phyloP scores from a whole-genome alignment of 92 coral and sea anemone species.

The Porites rus region DNA sequence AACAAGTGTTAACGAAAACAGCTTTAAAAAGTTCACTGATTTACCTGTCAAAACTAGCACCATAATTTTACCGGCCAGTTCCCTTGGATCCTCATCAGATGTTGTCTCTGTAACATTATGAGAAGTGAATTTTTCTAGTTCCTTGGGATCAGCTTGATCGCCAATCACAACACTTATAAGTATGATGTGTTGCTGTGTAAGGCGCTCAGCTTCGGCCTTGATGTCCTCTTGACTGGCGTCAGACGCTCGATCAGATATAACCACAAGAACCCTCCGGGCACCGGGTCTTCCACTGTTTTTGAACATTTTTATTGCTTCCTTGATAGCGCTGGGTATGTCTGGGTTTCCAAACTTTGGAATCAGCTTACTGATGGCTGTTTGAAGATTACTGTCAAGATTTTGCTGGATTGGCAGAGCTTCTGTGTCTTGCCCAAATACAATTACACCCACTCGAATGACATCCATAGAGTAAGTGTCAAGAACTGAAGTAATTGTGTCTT shows the following conservation, averaged over 20 bases:
- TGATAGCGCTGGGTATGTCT: constrained; percentile 66
- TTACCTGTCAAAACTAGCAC: constrained; percentile 61
- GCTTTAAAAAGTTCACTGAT: too few relatives aligned
- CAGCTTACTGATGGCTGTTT: constrained; percentile 36
- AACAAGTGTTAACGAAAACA: too few relatives aligned
- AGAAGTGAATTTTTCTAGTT: constrained; percentile 58
- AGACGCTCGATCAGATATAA: constrained; percentile 82
- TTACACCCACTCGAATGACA: constrained; percentile 73
- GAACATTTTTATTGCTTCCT: constrained; percentile 67
- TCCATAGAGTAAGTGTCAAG: constrained; percentile 82
- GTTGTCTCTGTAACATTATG: constrained; percentile 63
- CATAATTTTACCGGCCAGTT: constrained; percentile 67
- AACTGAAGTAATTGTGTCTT: constrained; percentile 60
- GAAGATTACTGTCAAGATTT: constrained; percentile 55
- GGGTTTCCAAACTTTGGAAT: constrained; percentile 62
- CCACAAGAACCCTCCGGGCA: constrained; percentile 80
- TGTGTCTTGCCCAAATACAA: constrained; percentile 74
- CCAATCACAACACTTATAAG: constrained; percentile 75
- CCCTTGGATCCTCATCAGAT: constrained; percentile 74
- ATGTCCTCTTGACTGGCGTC: constrained; percentile 59
- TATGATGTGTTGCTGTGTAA: constrained; percentile 53
- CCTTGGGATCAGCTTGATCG: constrained; percentile 56
- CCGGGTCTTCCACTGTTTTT: constrained; percentile 73
- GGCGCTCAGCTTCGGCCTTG: constrained; percentile 57
- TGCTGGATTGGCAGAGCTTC: constrained; percentile 58